Evolutionary conservation across 2,797 vertebrate genomes (phyloP).

Genomic region (Ptychadena robeensis): DNA sequence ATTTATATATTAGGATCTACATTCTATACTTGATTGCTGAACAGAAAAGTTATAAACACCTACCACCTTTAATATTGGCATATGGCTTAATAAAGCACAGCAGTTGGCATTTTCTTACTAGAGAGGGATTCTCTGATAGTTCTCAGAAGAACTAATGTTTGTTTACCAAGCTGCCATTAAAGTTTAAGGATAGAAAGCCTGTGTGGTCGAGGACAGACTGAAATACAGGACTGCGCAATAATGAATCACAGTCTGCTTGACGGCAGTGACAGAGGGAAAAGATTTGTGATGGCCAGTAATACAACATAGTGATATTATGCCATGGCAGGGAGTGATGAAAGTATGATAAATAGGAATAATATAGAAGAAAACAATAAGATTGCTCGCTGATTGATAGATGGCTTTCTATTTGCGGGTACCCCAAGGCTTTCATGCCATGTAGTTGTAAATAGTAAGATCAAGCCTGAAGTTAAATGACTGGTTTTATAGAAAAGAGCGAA

Average conservation of each 20-base stretch:
- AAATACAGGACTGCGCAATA: slow-evolving; percentile 44
- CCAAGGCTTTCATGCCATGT: slow-evolving; percentile 42
- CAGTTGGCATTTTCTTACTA: background rate
- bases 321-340: slow-evolving; percentile 56
- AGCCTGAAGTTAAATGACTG: slow-evolving; percentile 19
- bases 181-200: slow-evolving; percentile 22
- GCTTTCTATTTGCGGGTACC: slow-evolving; percentile 35
- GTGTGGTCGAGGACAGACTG: slow-evolving; percentile 20
- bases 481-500: slow-evolving; percentile 18
- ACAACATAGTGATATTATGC: slow-evolving; percentile 43
- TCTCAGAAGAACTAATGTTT: slow-evolving; percentile 7
- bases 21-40: background rate
- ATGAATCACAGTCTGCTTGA: slow-evolving; percentile 52
- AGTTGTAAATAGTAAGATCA: slow-evolving; percentile 45
- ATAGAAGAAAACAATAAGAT: slow-evolving; percentile 51
- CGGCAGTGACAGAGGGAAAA: slow-evolving; percentile 33
- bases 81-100: background rate
- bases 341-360: slow-evolving; percentile 58
- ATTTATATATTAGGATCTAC: background rate
- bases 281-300: slow-evolving; percentile 53
- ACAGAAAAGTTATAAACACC: background rate
- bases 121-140: background rate
- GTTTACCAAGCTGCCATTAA: slow-evolving; percentile 29
- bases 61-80: background rate
- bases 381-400: slow-evolving; percentile 53